Conservation (phyloP, 2,888 invertebrate species). For the Emmelina monodactyla region DNA sequence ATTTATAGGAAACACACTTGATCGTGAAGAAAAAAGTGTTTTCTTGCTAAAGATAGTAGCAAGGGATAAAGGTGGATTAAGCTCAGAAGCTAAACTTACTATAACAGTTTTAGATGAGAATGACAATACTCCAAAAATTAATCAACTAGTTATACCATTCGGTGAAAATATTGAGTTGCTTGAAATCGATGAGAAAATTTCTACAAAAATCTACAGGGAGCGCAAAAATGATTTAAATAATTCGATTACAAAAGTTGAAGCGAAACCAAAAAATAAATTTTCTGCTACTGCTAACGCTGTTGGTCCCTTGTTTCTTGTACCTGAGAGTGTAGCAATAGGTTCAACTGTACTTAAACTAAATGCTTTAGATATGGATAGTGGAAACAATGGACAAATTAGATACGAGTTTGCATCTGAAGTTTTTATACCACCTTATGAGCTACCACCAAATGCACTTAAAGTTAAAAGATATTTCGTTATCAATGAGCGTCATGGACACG, state of each 20-base stretch:
- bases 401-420: constrained; percentile 76
- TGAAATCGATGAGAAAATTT: constrained; percentile 66
- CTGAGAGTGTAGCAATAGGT: constrained; percentile 77
- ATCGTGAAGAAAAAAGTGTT: constrained; percentile 74
- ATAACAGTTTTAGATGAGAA: constrained; percentile 81
- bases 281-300: constrained; percentile 30
- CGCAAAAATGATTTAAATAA: constrained; percentile 31
- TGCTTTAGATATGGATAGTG: constrained; percentile 77
- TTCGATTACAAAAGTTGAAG: constrained; percentile 32
- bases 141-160: constrained; percentile 73
- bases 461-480: constrained; percentile 76
- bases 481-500: constrained; percentile 77
- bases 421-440: constrained; percentile 63
- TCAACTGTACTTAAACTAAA: constrained; percentile 72
- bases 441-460: constrained; percentile 46
- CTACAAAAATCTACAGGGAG: constrained; percentile 52
- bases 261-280: constrained; percentile 45
- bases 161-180: constrained; percentile 72
- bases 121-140: constrained; percentile 78
- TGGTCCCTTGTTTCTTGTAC: constrained; percentile 72
- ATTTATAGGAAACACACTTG: constrained; percentile 68
- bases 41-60: constrained; percentile 78
- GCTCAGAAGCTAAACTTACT: constrained; percentile 75
- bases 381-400: constrained; percentile 73
- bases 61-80: constrained; percentile 77